Evolutionary conservation across 1,140 invertebrate genomes (phyloP).

Genomic region (Akabosia matsudoensis): DNA sequence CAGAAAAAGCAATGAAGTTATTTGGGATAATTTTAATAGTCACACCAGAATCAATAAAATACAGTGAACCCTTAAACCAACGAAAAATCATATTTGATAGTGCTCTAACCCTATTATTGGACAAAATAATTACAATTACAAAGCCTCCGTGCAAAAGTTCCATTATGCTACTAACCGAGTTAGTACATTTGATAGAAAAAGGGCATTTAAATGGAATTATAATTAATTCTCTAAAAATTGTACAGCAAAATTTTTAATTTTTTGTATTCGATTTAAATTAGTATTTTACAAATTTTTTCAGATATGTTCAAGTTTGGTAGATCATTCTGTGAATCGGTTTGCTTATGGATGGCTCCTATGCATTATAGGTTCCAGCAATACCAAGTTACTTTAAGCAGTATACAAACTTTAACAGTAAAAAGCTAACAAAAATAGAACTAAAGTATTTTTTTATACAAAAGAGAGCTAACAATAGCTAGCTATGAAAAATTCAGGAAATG

Average conservation of each 20-base stretch:
- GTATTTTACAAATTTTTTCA: not conserved
- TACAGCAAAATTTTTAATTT: not conserved
- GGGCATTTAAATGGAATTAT: not conserved
- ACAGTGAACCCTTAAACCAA: not conserved
- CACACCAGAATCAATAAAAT: not conserved
- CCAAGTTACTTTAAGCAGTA: not conserved
- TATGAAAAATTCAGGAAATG: too few species aligned
- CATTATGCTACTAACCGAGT: too few species aligned
- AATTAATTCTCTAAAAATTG: not conserved
- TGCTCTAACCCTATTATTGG: not conserved
- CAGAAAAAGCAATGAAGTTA: too few species aligned
- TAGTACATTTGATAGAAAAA: too few species aligned
- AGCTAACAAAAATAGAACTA: not conserved
- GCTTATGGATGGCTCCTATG: not conserved
- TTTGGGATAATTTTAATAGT: too few species aligned
- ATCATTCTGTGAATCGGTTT: constrained; percentile 22
- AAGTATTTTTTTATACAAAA: not conserved
- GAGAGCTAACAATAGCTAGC: not conserved
- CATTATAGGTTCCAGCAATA: not conserved
- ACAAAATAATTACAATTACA: constrained; percentile 13
- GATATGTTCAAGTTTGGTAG: constrained; percentile 22
- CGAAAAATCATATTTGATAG: not conserved
- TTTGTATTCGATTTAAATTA: not conserved
- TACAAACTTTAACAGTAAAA: not conserved
- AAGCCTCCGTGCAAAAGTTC: not conserved